Base-by-base conservation (phyloP, 2,797 vertebrate genomes). In the Oryzias dopingdopingensis region DNA sequence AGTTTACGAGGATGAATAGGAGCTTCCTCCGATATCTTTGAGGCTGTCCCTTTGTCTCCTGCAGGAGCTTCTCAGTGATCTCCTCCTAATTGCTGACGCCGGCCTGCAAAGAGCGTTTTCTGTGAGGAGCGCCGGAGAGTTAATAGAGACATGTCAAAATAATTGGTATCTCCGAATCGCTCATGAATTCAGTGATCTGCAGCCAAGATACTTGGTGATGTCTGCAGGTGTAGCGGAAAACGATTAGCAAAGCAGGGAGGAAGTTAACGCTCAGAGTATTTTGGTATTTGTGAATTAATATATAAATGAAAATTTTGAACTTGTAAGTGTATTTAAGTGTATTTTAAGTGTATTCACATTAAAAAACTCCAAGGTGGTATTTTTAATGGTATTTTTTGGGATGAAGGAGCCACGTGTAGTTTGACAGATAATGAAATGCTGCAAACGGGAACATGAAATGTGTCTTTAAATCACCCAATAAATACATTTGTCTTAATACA, bases 61-160 rank as follows among this genome's bases (percentile, higher is more conserved):
- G 20, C 3, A 40, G 37, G 3, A 29, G 6, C 10, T 18, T 54
- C 15, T 14, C 41, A 3, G 41, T 7, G 24, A 43, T 29, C 22
- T 23, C 8, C 12, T 0, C 4, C 4, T 26, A 15, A 40, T 60
- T 48, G 4, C n/a, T 58, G 46, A 40, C 50, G 22, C 48, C 62
- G 4, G 14, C 29, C 23, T 43, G 24, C 17, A 62, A 60, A 59
- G 7, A 58, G 49, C 45, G 40, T 23, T 43, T 32, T 37, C 43
- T 22, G 37, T 41, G 18, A 5, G 32, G n/a, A 6, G 23, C 55
- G 45, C 18, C 17, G 26, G 51, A 12, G 50, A 43, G 16, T 48
- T 59, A 18, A 56, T 62, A 40, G 69, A 58, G 6, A 43, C 53
- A 60, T 57, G 47, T 46, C 58, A 50, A 41, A 53, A 57, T 68